Conservation (phyloP, 2,888 invertebrate genomes). For the Zygothrica quintamaculata region DNA sequence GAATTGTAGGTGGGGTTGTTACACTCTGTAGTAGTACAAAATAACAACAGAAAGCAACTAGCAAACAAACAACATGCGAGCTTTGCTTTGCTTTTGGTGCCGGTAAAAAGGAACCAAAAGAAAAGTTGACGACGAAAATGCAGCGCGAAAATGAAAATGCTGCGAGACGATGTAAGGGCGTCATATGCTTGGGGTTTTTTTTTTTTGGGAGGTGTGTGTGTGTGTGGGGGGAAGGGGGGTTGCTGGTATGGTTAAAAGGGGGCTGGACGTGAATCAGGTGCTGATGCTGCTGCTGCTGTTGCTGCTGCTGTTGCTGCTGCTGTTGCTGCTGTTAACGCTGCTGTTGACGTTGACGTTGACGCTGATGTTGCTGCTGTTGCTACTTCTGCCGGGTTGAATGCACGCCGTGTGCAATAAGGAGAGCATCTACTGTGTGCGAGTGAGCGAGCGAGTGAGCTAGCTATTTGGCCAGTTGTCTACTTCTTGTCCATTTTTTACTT, state of each 20-base stretch:
- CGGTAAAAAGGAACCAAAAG: slow-evolving; percentile 54
- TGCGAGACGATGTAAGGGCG: slow-evolving; percentile 33
- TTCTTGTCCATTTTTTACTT: slow-evolving; percentile 7
- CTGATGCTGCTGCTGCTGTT: slow-evolving; percentile 23
- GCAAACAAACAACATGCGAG: slow-evolving; percentile 59
- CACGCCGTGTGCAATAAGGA: slow-evolving; percentile 57
- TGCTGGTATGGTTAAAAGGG: too few relatives aligned
- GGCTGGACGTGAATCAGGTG: slow-evolving; percentile 49
- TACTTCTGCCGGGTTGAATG: slow-evolving; percentile 71
- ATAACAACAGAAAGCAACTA: slow-evolving; percentile 58
- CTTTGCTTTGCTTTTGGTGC: slow-evolving; percentile 42
- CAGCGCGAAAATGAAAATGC: slow-evolving; percentile 57
- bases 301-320: slow-evolving; percentile 33
- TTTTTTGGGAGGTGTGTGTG: slow-evolving; percentile 6
- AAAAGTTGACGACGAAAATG: slow-evolving; percentile 50
- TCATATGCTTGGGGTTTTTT: slow-evolving; percentile 9
- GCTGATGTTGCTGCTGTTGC: slow-evolving; percentile 16
- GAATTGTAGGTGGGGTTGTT: too few relatives aligned
- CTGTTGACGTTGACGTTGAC: too few relatives aligned
- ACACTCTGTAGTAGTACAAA: too few relatives aligned
- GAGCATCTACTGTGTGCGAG: slow-evolving; percentile 22
- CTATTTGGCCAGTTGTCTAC: slow-evolving; percentile 30
- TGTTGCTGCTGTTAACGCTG: slow-evolving; percentile 23
- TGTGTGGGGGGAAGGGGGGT: slow-evolving; percentile 14
- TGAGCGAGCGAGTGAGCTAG: slow-evolving; percentile 36